Base-by-base conservation (phyloP, 2,113 vertebrate genomes). In the Oxyruncus cristatus region DNA sequence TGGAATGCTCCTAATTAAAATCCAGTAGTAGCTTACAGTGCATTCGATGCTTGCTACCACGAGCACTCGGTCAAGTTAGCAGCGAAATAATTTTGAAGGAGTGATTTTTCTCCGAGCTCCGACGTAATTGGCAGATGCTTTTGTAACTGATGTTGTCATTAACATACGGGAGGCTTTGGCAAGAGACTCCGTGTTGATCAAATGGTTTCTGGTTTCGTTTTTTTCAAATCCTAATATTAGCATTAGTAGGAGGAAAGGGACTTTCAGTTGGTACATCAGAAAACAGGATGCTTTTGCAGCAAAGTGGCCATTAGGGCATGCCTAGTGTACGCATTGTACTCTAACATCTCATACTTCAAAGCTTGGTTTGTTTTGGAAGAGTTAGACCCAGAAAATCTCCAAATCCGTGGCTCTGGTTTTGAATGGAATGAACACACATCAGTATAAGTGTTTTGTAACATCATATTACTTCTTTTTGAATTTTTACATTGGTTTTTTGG, bases 1-100 rank as follows among this genome's bases (percentile, higher is more conserved):
- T 95, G 89, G 89, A 96, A 96, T 93, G 89, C 74, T 82, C 81
- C 79, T 96, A 88, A 96, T 93, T 95, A 92, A 94, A 96, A 91
- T 63, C 81, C 74, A 46, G 81, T 61, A 58, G 81, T 83, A 82
- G 74, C 81, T 92, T 89, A 26, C 37, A 65, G 74, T 56, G 87
- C 66, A n/a, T 89, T 72, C 82, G 53, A 52, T 84, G 44, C 44
- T 92, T 8, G 3, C 50, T 85, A 28, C 88, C 74, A 7, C 12
- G 28, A 88, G 33, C 3, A 3, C 46, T 78, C 63, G 18, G 62
- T 61, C 14, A 33, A 61, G 35, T 73, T 42, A 73, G 41, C 58
- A 75, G 81, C 50, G 62, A 88, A 62, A 67, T 27, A 78, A 67
- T 71, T 65, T 50, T 32, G 42, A 92, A 92, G 59, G 55, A 75